Evolutionary conservation across 2,113 vertebrate species (phyloP).

Genomic region (Atractosteus spatula): DNA sequence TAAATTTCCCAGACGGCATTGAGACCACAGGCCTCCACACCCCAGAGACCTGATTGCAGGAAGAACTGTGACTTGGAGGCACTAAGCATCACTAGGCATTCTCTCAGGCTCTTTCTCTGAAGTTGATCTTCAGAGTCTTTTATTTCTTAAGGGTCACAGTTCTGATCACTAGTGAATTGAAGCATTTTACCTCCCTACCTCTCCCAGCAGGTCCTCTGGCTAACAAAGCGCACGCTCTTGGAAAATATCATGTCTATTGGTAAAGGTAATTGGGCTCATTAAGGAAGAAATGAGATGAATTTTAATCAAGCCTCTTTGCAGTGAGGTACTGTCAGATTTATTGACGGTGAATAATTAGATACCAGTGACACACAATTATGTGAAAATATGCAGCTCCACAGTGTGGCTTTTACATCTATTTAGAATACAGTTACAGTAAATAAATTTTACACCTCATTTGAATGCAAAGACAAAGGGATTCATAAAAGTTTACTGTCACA

Average conservation of each 20-base stretch:
- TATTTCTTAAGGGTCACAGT: conserved; percentile 10
- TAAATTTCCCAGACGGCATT: conserved; percentile 19
- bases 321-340: conserved; percentile 21
- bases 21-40: background rate
- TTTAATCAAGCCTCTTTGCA: conserved; percentile 20
- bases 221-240: background rate
- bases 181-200: background rate
- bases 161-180: conserved; percentile 2
- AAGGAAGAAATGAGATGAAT: conserved; percentile 19
- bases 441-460: conserved; percentile 46
- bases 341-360: conserved; percentile 29
- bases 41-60: conserved; percentile 36
- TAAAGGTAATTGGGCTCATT: conserved; percentile 32
- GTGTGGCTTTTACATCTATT: conserved; percentile 27
- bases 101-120: conserved; percentile 35
- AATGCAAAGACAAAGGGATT: conserved; percentile 31
- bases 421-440: conserved; percentile 22
- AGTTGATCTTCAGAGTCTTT: conserved; percentile 22
- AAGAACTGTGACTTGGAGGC: conserved; percentile 17
- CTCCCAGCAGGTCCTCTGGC: background rate
- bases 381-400: conserved; percentile 1
- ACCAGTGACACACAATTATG: conserved; percentile 24
- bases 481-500: conserved; percentile 21
- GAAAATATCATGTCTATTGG: conserved; percentile 18
- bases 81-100: background rate